phyloP scores from a whole-genome alignment of 2,113 vertebrate genomes.

The Gymnorhina tibicen region DNA sequence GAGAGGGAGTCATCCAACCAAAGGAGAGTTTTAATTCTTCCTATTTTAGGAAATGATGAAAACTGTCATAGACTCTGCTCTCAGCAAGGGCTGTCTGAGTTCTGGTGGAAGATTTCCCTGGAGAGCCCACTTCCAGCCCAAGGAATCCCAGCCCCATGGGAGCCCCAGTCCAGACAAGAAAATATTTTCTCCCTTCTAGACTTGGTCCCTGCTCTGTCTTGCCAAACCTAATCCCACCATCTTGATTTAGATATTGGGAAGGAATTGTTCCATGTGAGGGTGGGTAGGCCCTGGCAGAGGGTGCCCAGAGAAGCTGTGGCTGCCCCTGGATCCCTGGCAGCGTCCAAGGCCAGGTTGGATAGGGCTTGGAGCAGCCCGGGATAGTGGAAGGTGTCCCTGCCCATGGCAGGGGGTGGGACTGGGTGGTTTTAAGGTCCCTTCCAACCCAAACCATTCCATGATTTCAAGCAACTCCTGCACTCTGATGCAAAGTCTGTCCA shows the following conservation, averaged over 20 bases:
- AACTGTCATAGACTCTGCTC: background rate
- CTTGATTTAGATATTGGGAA: background rate
- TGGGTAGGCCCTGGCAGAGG: accelerated
- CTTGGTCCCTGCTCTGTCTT: background rate
- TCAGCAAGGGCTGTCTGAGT: background rate
- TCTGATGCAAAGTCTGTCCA: background rate
- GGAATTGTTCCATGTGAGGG: accelerated
- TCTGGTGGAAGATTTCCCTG: background rate
- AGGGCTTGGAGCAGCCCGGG: accelerated
- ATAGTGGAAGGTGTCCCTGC: accelerated
- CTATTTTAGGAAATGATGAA: background rate
- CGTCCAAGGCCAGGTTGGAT: accelerated
- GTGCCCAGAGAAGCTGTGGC: background rate
- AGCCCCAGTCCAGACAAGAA: background rate
- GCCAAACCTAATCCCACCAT: background rate
- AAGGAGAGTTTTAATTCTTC: background rate
- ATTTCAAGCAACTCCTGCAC: background rate
- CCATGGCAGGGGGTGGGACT: accelerated
- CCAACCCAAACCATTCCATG: background rate
- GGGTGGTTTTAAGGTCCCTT: background rate
- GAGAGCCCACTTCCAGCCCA: background rate
- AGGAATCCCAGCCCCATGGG: background rate
- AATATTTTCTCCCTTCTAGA: background rate
- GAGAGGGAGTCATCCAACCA: background rate
- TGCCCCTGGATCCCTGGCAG: background rate